These are phyloP conservation scores for Apostichopus leukothele DNA, from an alignment of 53 echinoderm and acorn worm species.

Conservation along the genomic window DNA sequence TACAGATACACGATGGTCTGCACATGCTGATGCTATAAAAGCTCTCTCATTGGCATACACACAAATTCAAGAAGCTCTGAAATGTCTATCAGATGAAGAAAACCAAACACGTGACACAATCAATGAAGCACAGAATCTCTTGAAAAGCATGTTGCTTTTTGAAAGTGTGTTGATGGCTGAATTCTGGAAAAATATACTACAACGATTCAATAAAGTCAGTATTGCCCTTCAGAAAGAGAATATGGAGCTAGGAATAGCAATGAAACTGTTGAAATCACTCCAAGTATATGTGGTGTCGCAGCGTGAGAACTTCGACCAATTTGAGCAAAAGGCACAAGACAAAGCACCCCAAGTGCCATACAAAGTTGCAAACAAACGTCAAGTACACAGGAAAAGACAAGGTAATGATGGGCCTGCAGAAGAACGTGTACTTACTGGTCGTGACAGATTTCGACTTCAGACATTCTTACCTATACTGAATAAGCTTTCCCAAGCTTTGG, in stretches of 20 bases:
- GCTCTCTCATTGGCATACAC: conserved; percentile 40
- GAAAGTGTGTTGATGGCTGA: conserved; percentile 37
- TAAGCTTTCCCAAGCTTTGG: conserved; percentile 43
- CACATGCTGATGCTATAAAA: conserved; percentile 39
- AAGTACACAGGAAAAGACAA: conserved; percentile 41
- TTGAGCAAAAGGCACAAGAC: conserved; percentile 37
- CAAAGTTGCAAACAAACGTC: conserved; percentile 41
- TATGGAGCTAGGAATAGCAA: conserved; percentile 38
- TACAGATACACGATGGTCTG: conserved; percentile 41
- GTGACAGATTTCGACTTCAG: conserved; percentile 41
- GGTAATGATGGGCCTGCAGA: conserved; percentile 37
- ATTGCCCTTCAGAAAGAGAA: conserved; percentile 43
- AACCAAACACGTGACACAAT: conserved; percentile 43
- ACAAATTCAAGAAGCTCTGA: conserved; percentile 43
- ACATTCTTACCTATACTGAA: conserved; percentile 37
- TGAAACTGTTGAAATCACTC: conserved; percentile 43
- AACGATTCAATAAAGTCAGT: conserved; percentile 30
- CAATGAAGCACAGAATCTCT: conserved; percentile 41
- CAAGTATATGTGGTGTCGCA: conserved; percentile 37
- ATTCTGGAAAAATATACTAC: conserved; percentile 39
- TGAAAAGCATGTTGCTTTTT: conserved; percentile 41
- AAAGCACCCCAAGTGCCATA: conserved; percentile 41
- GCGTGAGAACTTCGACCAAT: conserved; percentile 41
- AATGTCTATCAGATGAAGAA: conserved; percentile 38
- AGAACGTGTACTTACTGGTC: conserved; percentile 41